A percentile compares a stretch with the other conserved stretches of the same genome.
phyloP scores from a whole-genome alignment of 2,797 vertebrate species.

The Alauda arvensis region DNA sequence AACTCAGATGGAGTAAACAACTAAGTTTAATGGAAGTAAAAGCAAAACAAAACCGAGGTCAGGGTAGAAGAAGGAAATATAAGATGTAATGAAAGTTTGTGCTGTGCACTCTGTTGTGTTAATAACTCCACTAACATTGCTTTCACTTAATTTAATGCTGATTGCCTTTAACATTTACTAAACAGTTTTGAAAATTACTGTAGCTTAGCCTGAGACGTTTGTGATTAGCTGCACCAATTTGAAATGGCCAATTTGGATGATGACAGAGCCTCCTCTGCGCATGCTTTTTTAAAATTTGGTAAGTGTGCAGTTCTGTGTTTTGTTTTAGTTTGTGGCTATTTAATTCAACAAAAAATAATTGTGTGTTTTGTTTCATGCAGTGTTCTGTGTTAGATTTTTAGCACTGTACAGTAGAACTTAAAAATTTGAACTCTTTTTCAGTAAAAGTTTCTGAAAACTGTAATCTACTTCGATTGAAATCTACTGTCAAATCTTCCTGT shows the following conservation, averaged over 20 bases:
- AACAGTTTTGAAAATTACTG: slow-evolving; percentile 83
- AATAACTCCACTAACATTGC: slow-evolving; percentile 73
- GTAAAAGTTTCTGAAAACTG: not conserved
- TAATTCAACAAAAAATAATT: not conserved
- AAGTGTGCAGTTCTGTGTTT: slow-evolving; percentile 77
- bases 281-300: slow-evolving; percentile 82
- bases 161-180: slow-evolving; percentile 86
- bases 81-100: slow-evolving; percentile 28
- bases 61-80: slow-evolving; percentile 17
- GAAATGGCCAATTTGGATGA: slow-evolving; percentile 86
- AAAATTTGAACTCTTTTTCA: not conserved
- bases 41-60: slow-evolving; percentile 25
- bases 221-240: slow-evolving; percentile 84
- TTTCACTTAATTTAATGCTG: slow-evolving; percentile 80
- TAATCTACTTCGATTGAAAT: not conserved
- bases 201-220: slow-evolving; percentile 87
- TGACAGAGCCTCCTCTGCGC: slow-evolving; percentile 68
- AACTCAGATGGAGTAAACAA: not conserved
- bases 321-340: slow-evolving; percentile 11
- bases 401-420: not conserved
- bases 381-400: not conserved
- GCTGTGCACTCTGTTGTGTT: slow-evolving; percentile 49
- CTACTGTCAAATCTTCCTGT: not conserved
- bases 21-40: slow-evolving; percentile 35
- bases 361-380: slow-evolving; percentile 1